Base-by-base conservation (phyloP, 2,888 invertebrate genomes). In the Acrobasis consociella region DNA sequence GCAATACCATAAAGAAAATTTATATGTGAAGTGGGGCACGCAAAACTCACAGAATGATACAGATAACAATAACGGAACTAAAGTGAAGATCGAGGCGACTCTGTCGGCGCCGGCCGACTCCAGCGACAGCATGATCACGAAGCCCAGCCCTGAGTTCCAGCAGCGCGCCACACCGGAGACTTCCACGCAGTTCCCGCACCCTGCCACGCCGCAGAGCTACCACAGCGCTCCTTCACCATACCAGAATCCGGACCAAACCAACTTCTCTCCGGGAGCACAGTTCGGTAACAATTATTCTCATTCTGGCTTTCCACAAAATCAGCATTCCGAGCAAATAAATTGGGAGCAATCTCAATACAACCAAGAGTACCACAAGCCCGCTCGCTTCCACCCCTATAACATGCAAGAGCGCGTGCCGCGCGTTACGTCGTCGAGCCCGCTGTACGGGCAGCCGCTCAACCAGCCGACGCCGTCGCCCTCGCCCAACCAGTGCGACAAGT, bases 401-500 rank as follows among this genome's bases (percentile, higher is more conserved):
- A 86, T 94, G 73, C 91, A 93, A 74, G 94, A 94, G 46, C 87
- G 93, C 22, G 93, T 93, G 10, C 85, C 92, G 31, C 93, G 92
- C 74, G 93, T 93, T 17, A 92, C 91, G 42, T 93, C 91, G 9
- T 91, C 86, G 73, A 94, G 93, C 78, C 94, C 94, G 49, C 81
- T 93, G 58, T 94, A 94, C 69, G 94, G 94, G 31, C 93, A 93
- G 72, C 93, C 93, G 60, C 85, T 94, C 13, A 94, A 94, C 75
- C 95, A 95, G 75, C 94, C 95, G 13, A 95, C 95, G 46, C 96
- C 96, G 51, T 95, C 96, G 13, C 94, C 95, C 0, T 95, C 95
- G 65, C 95, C 95, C 1, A 94, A 95, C 78, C 96, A 96, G 82
- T 97, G 97, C 85, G 97, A 97, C 80, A 97, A 97, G 83, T 97